Conservation (phyloP, 2,797 vertebrate genomes). For the Heterohyrax brucei region DNA sequence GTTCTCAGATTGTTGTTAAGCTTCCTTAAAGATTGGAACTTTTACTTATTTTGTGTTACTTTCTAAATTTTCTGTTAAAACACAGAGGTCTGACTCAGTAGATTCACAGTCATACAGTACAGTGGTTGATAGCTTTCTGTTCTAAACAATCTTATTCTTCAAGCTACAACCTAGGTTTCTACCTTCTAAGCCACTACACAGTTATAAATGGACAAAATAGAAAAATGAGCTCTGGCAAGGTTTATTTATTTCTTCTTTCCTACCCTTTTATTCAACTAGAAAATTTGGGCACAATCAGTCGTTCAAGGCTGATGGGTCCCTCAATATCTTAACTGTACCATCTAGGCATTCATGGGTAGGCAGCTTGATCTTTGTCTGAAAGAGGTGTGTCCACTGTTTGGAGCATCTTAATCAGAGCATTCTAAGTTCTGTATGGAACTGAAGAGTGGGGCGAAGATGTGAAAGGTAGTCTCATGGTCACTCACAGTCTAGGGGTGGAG, state of each 20-base stretch:
- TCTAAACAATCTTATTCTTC: conserved; percentile 17
- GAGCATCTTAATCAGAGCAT: neutral
- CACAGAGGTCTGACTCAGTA: neutral
- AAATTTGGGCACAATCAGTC: neutral
- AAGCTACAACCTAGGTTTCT: neutral
- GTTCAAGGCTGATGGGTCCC: neutral
- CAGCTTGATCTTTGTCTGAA: neutral
- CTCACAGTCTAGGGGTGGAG: neutral
- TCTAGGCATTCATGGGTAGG: neutral
- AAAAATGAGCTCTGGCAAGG: conserved; percentile 1
- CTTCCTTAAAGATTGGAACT: neutral
- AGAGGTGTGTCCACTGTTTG: neutral
- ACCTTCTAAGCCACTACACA: neutral
- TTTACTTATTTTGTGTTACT: neutral
- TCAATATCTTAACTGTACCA: neutral
- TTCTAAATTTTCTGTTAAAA: conserved; percentile 11
- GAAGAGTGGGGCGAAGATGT: neutral
- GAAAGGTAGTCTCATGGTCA: neutral
- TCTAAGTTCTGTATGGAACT: neutral
- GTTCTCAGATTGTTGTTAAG: neutral
- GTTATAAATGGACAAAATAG: neutral
- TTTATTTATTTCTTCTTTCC: neutral
- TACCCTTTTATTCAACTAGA: neutral
- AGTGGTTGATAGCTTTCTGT: neutral
- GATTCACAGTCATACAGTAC: neutral